Conservation (phyloP, 2,113 vertebrate species). For the Centrocercus urophasianus region DNA sequence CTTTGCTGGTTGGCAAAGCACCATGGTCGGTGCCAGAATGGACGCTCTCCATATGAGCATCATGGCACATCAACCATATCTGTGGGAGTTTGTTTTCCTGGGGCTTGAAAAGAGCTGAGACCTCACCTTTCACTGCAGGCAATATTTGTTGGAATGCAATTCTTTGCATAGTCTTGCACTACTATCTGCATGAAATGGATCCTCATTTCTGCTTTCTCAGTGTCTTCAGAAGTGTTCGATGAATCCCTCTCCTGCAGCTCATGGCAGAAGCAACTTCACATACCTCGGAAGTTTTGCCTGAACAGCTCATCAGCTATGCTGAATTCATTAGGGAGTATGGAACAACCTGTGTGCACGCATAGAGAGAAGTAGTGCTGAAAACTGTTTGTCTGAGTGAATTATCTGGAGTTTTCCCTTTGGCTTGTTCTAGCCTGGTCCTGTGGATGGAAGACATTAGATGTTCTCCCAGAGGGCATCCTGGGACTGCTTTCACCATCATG, state of each 20-base stretch:
- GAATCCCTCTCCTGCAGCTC: not conserved
- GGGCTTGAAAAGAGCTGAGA: not conserved
- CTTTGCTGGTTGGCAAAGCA: not conserved
- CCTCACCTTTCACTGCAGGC: not conserved
- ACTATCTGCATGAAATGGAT: not conserved
- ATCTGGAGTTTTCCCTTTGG: not conserved
- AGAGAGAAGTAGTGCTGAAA: accelerated
- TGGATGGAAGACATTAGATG: not conserved
- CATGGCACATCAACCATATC: accelerated
- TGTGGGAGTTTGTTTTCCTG: not conserved
- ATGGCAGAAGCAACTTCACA: not conserved
- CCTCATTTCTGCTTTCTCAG: not conserved
- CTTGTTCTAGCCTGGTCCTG: not conserved
- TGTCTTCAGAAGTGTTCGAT: not conserved
- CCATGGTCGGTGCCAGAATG: not conserved
- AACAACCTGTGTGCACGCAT: not conserved
- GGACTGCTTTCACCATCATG: not conserved
- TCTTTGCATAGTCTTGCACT: not conserved
- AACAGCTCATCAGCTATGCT: not conserved
- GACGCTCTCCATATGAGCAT: not conserved
- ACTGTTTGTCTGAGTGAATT: not conserved
- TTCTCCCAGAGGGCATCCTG: not conserved
- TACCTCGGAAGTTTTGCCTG: not conserved
- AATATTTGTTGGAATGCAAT: not conserved
- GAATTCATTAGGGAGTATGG: not conserved